phyloP scores from a whole-genome alignment of 2,888 invertebrate genomes.

The Sarcophaga subvicina region DNA sequence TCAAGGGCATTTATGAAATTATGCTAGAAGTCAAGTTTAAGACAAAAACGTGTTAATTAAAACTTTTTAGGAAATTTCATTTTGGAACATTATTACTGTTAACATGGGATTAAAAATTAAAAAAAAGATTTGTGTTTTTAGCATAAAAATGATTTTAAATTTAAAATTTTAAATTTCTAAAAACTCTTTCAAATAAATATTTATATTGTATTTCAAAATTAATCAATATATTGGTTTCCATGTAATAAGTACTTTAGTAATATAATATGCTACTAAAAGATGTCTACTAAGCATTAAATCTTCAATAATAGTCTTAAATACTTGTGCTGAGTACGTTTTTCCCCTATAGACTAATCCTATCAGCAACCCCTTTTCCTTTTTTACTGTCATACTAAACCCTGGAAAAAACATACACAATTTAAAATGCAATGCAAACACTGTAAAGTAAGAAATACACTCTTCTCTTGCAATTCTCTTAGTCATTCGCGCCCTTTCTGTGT shows the following conservation, averaged over 20 bases:
- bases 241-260: neutral
- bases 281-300: slow-evolving; percentile 1
- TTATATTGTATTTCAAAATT: neutral
- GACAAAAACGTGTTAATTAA: neutral
- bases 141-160: too few relatives aligned
- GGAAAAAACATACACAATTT: neutral
- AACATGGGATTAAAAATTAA: too few relatives aligned
- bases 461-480: neutral
- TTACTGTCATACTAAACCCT: neutral
- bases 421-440: neutral
- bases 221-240: neutral
- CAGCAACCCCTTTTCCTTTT: neutral
- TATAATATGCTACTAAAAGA: neutral
- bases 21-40: neutral
- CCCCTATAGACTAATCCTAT: neutral
- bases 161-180: neutral
- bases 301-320: neutral
- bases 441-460: neutral
- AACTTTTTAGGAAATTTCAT: neutral
- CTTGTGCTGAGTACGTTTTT: neutral
- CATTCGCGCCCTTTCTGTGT: neutral
- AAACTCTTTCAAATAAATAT: too few relatives aligned
- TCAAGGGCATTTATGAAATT: neutral
- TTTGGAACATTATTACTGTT: too few relatives aligned
- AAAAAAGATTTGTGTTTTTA: too few relatives aligned